Percentiles rank a stretch among this genome's conserved stretches.
Conservation (phyloP, 2,113 vertebrate genomes). For the Bostrychus sinensis region DNA sequence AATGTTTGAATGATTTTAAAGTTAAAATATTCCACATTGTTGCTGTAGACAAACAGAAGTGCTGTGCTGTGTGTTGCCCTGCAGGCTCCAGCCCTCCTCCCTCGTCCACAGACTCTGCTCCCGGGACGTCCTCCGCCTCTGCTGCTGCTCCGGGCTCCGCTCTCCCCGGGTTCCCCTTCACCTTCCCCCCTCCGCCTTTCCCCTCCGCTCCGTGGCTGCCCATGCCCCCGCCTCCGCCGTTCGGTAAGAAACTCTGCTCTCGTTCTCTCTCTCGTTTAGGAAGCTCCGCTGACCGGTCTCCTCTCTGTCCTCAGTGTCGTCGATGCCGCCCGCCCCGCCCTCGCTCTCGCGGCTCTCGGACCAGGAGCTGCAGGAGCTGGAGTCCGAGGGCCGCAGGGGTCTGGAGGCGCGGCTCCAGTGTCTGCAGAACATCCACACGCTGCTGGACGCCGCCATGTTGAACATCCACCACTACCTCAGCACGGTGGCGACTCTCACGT, state of each 20-base stretch:
- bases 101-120: slow-evolving; percentile 48
- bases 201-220: slow-evolving; percentile 86
- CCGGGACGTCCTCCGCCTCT: slow-evolving; percentile 44
- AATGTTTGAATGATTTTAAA: too few relatives aligned
- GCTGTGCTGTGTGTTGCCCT: neutral
- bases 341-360: slow-evolving; percentile 89
- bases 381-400: slow-evolving; percentile 89
- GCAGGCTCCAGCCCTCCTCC: slow-evolving; percentile 66
- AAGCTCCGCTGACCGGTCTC: too few relatives aligned
- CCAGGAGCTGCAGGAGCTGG: slow-evolving; percentile 89
- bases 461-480: slow-evolving; percentile 97
- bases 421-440: slow-evolving; percentile 94
- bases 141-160: slow-evolving; percentile 62
- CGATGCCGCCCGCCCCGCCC: slow-evolving; percentile 90
- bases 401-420: slow-evolving; percentile 92
- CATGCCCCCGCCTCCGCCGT: slow-evolving; percentile 89
- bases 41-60: too few relatives aligned
- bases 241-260: slow-evolving; percentile 74
- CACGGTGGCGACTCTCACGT: slow-evolving; percentile 88
- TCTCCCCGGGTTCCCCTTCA: slow-evolving; percentile 85
- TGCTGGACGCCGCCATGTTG: slow-evolving; percentile 93
- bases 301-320: slow-evolving; percentile 80
- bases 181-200: slow-evolving; percentile 84
- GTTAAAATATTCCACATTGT: too few relatives aligned
- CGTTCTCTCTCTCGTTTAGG: neutral